Evolutionary conservation across 2,888 invertebrate species (phyloP).

Genomic region (Aporophyla nigra): DNA sequence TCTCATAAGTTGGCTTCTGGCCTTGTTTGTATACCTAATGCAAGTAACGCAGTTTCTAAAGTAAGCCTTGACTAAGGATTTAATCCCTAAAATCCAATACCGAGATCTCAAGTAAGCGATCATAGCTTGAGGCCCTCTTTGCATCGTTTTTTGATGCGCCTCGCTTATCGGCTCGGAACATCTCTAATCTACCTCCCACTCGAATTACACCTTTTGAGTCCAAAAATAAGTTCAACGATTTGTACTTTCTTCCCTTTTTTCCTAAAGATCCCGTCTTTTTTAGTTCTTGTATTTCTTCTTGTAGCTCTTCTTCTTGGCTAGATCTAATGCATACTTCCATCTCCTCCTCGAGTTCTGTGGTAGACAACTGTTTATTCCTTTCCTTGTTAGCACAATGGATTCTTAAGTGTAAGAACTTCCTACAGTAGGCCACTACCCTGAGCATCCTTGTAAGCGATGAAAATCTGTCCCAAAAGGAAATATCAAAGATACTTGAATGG

Average conservation of each 20-base stretch:
- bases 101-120: conserved; percentile 13
- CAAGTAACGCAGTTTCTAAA: conserved; percentile 4
- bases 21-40: background rate
- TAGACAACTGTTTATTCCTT: conserved; percentile 1
- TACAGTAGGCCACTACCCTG: background rate
- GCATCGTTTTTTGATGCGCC: conserved; percentile 26
- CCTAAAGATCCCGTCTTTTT: background rate
- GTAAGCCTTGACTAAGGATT: conserved; percentile 1
- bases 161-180: no score
- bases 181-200: background rate
- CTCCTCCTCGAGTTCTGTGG: background rate
- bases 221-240: background rate
- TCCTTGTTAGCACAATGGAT: conserved; percentile 2
- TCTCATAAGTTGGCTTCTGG: conserved; percentile 4
- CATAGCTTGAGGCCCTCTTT: conserved; percentile 33
- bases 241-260: background rate
- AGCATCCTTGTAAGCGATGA: conserved; percentile 5
- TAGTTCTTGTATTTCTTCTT: background rate
- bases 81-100: conserved; percentile 9
- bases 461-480: background rate
- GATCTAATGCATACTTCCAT: background rate
- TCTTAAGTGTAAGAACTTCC: background rate
- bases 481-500: background rate
- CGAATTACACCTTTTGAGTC: background rate
- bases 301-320: background rate